phyloP scores from a whole-genome alignment of 2,888 invertebrate species.

The Sinelater perroti region DNA sequence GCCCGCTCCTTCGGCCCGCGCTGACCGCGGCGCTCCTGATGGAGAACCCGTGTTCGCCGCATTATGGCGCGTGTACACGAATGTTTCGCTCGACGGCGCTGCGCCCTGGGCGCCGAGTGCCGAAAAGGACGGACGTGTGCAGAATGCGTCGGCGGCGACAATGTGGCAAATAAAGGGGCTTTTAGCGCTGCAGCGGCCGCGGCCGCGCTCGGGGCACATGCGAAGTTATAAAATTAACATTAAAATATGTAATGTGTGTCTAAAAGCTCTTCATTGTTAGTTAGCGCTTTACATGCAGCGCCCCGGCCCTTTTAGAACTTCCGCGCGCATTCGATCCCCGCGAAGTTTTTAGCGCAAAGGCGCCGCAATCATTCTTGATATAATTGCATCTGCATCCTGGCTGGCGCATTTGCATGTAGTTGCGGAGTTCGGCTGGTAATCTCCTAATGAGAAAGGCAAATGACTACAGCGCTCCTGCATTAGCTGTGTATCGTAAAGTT shows the following conservation, averaged over 20 bases:
- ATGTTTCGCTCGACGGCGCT: slow-evolving; percentile 44
- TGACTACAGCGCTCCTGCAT: no score
- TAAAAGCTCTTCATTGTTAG: slow-evolving; percentile 37
- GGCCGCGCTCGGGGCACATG: slow-evolving; percentile 31
- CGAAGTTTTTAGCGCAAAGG: no score
- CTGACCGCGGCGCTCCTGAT: slow-evolving; percentile 40
- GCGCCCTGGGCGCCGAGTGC: slow-evolving; percentile 31
- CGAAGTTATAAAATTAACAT: slow-evolving; percentile 36
- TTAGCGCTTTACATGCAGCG: slow-evolving; percentile 26
- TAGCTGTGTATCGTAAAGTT: no score
- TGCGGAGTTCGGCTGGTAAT: no score
- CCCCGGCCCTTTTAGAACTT: slow-evolving; percentile 16
- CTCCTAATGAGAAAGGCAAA: no score
- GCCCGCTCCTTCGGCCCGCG: slow-evolving; percentile 22
- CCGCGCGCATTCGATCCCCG: no score
- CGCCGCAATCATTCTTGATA: no score
- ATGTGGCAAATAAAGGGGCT: slow-evolving; percentile 35
- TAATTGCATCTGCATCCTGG: no score
- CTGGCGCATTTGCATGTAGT: no score
- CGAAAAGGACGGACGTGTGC: slow-evolving; percentile 36
- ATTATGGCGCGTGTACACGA: slow-evolving; percentile 45
- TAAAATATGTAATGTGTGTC: slow-evolving; percentile 34
- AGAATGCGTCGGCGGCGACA: slow-evolving; percentile 33
- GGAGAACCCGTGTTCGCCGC: slow-evolving; percentile 49
- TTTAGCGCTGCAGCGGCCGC: slow-evolving; percentile 32